Percentiles rank a stretch among this genome's conserved stretches.
These are phyloP conservation scores for Nephila pilipes DNA, from an alignment of 1,140 invertebrate species.

Conservation along the genomic window DNA sequence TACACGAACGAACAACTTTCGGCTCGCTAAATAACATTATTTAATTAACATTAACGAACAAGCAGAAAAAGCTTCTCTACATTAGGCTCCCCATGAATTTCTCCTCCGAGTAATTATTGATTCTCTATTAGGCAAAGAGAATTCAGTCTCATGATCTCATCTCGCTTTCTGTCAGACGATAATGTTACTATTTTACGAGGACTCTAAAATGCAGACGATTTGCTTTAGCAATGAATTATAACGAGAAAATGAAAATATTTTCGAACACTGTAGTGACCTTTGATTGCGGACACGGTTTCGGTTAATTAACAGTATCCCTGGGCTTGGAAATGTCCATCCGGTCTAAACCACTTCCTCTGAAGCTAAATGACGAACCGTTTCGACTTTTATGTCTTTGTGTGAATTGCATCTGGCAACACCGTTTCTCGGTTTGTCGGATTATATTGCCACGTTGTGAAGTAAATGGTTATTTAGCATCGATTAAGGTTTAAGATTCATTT, in stretches of 20 bases:
- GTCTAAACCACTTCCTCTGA: neutral
- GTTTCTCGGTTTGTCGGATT: neutral
- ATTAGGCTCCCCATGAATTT: neutral
- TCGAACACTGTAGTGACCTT: neutral
- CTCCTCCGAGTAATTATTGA: neutral
- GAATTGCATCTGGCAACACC: neutral
- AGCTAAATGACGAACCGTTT: neutral
- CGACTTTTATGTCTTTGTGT: neutral
- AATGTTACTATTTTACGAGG: neutral
- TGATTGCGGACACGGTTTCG: neutral
- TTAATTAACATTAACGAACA: neutral
- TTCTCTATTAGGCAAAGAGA: neutral
- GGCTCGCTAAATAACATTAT: neutral
- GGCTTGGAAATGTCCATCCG: slow-evolving; percentile 24
- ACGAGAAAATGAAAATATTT: slow-evolving; percentile 35
- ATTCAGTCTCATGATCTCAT: neutral
- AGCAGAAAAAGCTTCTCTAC: neutral
- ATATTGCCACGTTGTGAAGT: too few relatives aligned
- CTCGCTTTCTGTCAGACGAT: neutral
- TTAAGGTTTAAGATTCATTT: too few relatives aligned
- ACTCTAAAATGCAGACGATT: slow-evolving; percentile 12
- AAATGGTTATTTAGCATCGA: too few relatives aligned
- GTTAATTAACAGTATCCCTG: slow-evolving; percentile 36
- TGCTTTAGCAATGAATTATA: slow-evolving; percentile 10
- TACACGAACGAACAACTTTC: neutral